Base-by-base conservation (phyloP, 2,797 vertebrate species). In the Numenius phaeopus region DNA sequence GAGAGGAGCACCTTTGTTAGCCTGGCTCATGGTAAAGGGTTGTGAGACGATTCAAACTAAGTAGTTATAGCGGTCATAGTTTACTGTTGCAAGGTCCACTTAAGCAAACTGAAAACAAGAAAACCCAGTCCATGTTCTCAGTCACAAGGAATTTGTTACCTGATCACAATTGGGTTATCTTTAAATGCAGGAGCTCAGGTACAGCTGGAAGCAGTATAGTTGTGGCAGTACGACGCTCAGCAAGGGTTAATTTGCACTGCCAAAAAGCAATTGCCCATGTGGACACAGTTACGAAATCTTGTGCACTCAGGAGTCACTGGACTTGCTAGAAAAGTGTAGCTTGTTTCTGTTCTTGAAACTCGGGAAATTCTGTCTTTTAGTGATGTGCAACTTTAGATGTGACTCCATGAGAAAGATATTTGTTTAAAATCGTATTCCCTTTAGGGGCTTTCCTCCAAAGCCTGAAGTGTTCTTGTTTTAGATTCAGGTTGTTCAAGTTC, bases 131-230 rank as follows among this genome's bases (percentile, higher is more conserved):
- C 9, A 0, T 69, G 24, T 17, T 47, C 37, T 49, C 32, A 50
- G 49, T 46, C 58, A 11, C n/a, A 29, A 46, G 58, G 46, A 62
- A 39, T 20, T 17, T 46, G 42, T 27, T 50, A 24, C 8, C 16
- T 1, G 2, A 2, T 52, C 2, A 3, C n/a, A 54, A 0, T 29
- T 20, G 17, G 40, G 11, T 57, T 84, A 6, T 39, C n/a, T 67
- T 47, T 34, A 46, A 49, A 18, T 57, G 24, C 75, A n/a, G n/a
- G 26, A 84, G 34, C 34, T 54, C 54, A 39, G 50, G 54, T 79
- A 30, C 13, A 50, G 29, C 61, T 75, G 61, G 46, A 52, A 78
- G 49, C 83, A 64, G n/a, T 9, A 16, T 9, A 47, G 27, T 49
- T 82, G 79, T 34, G 42, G 50, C 44, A n/a, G 19, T 37, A 4